phyloP scores from a whole-genome alignment of 2,888 invertebrate genomes.

The Tipula lateralis region DNA sequence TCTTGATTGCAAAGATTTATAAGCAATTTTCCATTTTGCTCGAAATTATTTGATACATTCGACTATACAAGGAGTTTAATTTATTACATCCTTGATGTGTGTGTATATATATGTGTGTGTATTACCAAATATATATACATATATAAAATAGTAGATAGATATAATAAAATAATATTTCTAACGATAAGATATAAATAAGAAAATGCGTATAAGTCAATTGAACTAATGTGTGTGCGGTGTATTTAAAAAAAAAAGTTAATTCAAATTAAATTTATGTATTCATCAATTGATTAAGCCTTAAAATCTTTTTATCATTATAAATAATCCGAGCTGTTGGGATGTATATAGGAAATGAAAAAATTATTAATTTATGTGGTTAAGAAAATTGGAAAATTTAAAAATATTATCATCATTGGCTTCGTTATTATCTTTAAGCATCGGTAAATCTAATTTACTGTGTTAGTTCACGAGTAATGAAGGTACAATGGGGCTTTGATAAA shows the following conservation, averaged over 20 bases:
- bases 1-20: slow-evolving; percentile 24
- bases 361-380: no score
- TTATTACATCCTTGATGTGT: neutral
- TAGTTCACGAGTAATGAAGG: no score
- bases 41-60: neutral
- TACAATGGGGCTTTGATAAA: no score
- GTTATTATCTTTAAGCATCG: no score
- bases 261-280: neutral
- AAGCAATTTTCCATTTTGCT: neutral
- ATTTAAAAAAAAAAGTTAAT: neutral
- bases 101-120: neutral
- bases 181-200: neutral
- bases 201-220: neutral
- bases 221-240: neutral
- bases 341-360: no score
- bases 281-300: neutral
- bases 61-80: neutral
- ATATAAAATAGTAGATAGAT: neutral
- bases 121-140: neutral
- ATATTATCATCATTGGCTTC: no score
- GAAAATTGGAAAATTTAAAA: no score
- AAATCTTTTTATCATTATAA: neutral
- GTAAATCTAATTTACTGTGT: no score
- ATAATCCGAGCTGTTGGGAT: neutral
- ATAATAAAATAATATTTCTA: neutral